phyloP scores from a whole-genome alignment of 2,113 vertebrate genomes.

The Callospermophilus lateralis region DNA sequence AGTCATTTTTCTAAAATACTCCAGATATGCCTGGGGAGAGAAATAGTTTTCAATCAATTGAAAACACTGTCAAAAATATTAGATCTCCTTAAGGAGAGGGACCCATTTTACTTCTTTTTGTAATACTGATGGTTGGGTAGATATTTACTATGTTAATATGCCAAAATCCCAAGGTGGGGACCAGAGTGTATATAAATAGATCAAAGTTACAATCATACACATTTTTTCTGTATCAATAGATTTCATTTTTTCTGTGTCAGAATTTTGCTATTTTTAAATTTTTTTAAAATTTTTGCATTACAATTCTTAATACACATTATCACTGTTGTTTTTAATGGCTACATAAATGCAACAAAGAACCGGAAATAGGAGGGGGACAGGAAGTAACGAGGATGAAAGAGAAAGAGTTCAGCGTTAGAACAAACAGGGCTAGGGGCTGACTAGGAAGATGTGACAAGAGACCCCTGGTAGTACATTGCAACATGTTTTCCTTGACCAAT shows the following conservation, averaged over 20 bases:
- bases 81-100: not conserved
- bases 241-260: not conserved
- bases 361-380: not conserved
- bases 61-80: not conserved
- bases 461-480: accelerated
- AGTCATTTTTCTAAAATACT: conserved; percentile 35
- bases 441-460: too few relatives aligned
- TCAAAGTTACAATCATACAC: not conserved
- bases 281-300: too few relatives aligned
- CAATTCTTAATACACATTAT: too few relatives aligned
- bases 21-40: not conserved
- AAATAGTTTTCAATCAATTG: not conserved
- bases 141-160: not conserved
- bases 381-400: not conserved
- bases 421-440: not conserved
- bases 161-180: not conserved
- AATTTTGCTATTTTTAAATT: too few relatives aligned
- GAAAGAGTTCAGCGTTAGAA: not conserved
- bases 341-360: not conserved
- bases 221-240: not conserved
- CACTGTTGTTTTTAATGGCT: conserved; percentile 12
- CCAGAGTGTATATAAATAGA: not conserved
- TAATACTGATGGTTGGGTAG: not conserved
- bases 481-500: not conserved
- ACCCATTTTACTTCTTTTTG: not conserved